phyloP scores from a whole-genome alignment of 2,888 invertebrate species.

The Monochamus alternatus region DNA sequence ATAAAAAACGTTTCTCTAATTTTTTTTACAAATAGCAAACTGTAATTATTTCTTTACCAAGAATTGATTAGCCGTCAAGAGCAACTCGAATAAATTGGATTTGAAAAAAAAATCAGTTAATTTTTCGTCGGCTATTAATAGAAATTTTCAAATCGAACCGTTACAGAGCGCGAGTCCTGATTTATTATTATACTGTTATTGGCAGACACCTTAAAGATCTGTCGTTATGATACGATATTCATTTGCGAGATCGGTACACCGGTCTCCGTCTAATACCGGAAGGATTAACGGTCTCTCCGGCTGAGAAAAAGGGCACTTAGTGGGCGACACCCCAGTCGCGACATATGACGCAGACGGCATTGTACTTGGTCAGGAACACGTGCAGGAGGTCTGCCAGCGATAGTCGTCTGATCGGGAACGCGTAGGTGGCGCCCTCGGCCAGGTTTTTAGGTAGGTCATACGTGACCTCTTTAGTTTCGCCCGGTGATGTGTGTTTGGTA shows the following conservation, averaged over 20 bases:
- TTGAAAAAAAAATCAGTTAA: not conserved
- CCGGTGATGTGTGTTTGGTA: not conserved
- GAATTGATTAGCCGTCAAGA: too few species aligned
- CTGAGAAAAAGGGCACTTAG: conserved; percentile 24
- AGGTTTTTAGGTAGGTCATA: conserved; percentile 17
- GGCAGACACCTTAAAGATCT: not conserved
- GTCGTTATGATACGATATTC: not conserved
- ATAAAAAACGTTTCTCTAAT: too few species aligned
- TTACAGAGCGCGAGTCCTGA: not conserved
- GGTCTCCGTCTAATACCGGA: conserved; percentile 27
- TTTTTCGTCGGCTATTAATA: not conserved
- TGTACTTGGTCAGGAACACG: conserved; percentile 35
- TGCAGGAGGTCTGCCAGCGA: conserved; percentile 22
- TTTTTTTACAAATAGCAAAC: too few species aligned
- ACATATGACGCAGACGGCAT: conserved; percentile 26
- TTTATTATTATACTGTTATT: not conserved
- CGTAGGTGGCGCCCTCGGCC: conserved; percentile 17
- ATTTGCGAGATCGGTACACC: conserved; percentile 20
- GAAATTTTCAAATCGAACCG: not conserved
- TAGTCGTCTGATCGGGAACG: conserved; percentile 3
- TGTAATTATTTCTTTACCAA: too few species aligned
- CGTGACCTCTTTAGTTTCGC: not conserved
- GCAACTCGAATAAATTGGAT: too few species aligned
- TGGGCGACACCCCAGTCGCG: conserved; percentile 29
- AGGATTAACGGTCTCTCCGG: conserved; percentile 25